Percentiles rank a stretch among this genome's conserved stretches.
Conservation (phyloP, 2,888 invertebrate species). For the Diarsia rubi region DNA sequence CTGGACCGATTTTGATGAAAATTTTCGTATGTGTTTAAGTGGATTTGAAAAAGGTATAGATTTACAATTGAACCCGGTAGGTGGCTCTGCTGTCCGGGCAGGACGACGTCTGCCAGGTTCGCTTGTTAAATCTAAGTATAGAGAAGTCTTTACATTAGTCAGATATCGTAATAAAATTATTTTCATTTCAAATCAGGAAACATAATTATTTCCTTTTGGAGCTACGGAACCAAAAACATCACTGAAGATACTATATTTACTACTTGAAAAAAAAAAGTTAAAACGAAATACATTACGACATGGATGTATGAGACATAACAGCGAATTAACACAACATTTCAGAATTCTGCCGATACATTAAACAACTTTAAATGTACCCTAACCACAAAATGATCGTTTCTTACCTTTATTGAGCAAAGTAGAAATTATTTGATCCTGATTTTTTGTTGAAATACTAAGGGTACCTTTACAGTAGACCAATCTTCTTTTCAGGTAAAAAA, state of each 20-base stretch:
- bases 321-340: background rate
- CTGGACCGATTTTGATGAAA: no score
- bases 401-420: constrained; percentile 55
- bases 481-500: constrained; percentile 85
- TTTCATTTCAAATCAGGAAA: background rate
- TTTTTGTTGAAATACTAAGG: constrained; percentile 64
- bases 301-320: background rate
- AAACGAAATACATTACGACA: background rate
- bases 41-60: no score
- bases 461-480: constrained; percentile 88
- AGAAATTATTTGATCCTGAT: constrained; percentile 56
- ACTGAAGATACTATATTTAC: background rate
- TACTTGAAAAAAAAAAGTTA: background rate
- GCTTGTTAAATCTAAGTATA: background rate
- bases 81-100: no score
- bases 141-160: background rate
- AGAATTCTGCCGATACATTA: background rate
- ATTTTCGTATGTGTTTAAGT: no score
- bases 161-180: background rate
- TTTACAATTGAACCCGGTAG: no score
- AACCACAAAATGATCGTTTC: constrained; percentile 36
- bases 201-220: background rate
- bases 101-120: no score
- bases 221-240: background rate
- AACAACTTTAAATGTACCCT: constrained; percentile 83